Evolutionary conservation across 2,113 vertebrate genomes (phyloP).

Genomic region (Taurulus bubalis): DNA sequence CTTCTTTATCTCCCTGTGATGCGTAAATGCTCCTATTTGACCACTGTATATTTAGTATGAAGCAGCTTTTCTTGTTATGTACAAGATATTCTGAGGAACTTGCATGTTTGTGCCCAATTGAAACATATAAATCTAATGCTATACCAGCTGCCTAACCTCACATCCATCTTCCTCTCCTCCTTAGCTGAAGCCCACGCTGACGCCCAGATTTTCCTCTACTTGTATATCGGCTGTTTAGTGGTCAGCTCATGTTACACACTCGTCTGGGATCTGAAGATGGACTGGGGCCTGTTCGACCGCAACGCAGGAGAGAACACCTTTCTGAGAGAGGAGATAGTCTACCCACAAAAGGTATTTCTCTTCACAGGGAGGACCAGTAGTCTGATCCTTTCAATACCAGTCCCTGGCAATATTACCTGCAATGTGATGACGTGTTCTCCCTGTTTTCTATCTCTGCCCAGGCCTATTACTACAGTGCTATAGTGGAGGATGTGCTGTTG

Average conservation of each 20-base stretch:
- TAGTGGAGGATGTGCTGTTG: conserved; percentile 94
- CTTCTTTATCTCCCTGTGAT: no score
- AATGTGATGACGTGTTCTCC: background rate
- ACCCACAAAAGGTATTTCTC: conserved; percentile 92
- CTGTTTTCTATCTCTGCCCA: conserved; percentile 34
- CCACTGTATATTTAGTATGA: no score
- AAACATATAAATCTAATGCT: no score
- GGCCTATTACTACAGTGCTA: conserved; percentile 95
- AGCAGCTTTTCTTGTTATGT: no score
- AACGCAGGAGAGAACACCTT: conserved; percentile 98
- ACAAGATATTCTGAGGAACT: no score
- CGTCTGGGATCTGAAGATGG: conserved; percentile 99
- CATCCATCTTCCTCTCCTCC: background rate
- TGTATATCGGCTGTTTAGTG: conserved; percentile 90
- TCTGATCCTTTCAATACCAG: background rate
- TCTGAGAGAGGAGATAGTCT: conserved; percentile 98
- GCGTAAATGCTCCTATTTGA: no score
- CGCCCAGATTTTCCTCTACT: conserved; percentile 92
- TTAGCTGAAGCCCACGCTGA: conserved; percentile 85
- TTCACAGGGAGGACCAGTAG: background rate
- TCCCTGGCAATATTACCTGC: background rate
- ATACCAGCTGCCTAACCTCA: background rate
- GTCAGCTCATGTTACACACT: conserved; percentile 97
- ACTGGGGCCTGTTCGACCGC: conserved; percentile 98
- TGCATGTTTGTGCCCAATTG: no score